Conservation (phyloP, 2,113 vertebrate genomes). For the Alces alces region DNA sequence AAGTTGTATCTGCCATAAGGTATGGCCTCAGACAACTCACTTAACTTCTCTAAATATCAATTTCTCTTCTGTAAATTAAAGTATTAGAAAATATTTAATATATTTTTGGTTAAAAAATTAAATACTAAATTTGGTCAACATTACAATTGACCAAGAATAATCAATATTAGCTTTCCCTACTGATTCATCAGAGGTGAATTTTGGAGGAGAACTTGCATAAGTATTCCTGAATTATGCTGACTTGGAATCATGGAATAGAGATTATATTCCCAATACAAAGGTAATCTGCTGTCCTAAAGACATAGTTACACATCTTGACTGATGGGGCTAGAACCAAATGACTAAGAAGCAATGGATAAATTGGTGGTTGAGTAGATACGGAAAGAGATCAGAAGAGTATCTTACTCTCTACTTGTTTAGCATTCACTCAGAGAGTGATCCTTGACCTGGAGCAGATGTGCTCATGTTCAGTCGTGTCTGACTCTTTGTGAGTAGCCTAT, state of each 20-base stretch:
- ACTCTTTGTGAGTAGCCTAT: neutral
- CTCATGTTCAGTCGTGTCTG: neutral
- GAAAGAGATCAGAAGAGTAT: neutral
- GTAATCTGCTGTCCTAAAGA: neutral
- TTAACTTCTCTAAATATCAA: neutral
- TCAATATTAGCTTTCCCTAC: neutral
- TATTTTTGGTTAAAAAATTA: neutral
- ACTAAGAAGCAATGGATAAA: neutral
- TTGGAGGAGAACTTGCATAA: neutral
- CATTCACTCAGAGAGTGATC: neutral
- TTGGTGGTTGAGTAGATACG: accelerated
- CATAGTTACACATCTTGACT: neutral
- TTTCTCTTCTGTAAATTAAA: neutral
- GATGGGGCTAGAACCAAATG: neutral
- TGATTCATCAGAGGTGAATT: neutral
- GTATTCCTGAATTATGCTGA: neutral
- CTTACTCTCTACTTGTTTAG: neutral
- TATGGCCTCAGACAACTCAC: neutral
- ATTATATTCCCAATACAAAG: neutral
- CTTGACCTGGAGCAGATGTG: neutral
- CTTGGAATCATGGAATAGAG: neutral
- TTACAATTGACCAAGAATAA: neutral
- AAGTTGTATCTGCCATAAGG: neutral
- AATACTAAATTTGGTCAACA: neutral
- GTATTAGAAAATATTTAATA: neutral